Percentiles rank a stretch among this genome's conserved stretches.
Conservation (phyloP, 2,888 invertebrate species). For the Entomobrya proxima region DNA sequence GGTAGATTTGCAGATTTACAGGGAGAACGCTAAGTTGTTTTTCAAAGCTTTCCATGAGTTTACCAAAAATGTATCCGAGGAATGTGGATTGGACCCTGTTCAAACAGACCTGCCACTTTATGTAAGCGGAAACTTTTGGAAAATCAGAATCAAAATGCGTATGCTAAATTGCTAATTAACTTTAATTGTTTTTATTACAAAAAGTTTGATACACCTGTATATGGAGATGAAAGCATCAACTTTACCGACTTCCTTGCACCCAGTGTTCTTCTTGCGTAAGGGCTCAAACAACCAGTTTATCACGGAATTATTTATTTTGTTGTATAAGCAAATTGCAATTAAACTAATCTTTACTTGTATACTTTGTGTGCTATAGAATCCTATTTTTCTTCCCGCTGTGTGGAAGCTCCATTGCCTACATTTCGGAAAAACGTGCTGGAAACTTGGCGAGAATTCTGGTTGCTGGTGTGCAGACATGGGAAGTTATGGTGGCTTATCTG, state of each 20-base stretch:
- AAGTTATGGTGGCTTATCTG: slow-evolving; percentile 94
- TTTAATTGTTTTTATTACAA: slow-evolving; percentile 77
- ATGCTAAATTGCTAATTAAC: no score
- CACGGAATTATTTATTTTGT: not conserved
- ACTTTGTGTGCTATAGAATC: slow-evolving; percentile 83
- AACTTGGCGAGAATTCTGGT: slow-evolving; percentile 69
- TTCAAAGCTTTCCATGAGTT: slow-evolving; percentile 91
- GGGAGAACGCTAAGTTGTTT: slow-evolving; percentile 90
- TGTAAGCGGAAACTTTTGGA: slow-evolving; percentile 28
- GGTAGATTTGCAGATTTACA: slow-evolving; percentile 93
- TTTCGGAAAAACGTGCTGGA: slow-evolving; percentile 71
- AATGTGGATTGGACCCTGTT: slow-evolving; percentile 88
- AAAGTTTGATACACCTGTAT: slow-evolving; percentile 90
- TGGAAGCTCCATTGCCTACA: slow-evolving; percentile 66
- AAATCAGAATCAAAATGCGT: not conserved
- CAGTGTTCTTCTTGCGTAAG: slow-evolving; percentile 94
- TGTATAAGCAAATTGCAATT: not conserved
- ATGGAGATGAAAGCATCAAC: slow-evolving; percentile 90
- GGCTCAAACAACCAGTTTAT: slow-evolving; percentile 70
- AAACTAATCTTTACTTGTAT: slow-evolving; percentile 23
- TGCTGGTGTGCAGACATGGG: slow-evolving; percentile 89
- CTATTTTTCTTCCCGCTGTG: slow-evolving; percentile 94
- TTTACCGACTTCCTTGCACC: slow-evolving; percentile 98
- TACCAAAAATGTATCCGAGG: slow-evolving; percentile 84
- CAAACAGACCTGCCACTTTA: slow-evolving; percentile 80